Base-by-base conservation (phyloP, 1,140 invertebrate species). In the Lordiphosa clarofinis region DNA sequence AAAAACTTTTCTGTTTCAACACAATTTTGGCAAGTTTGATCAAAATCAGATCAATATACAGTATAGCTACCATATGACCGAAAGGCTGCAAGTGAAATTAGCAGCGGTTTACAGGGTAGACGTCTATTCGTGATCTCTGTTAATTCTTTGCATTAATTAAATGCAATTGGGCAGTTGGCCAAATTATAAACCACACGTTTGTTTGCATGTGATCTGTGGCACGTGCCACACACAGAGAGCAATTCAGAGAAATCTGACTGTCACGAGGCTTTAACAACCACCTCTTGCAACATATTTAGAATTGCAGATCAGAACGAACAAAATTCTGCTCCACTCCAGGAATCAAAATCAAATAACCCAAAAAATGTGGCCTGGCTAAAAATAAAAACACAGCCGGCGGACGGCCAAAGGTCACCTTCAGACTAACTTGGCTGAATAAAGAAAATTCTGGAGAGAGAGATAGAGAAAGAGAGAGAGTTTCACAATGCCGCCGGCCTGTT, bases 361-460 rank as follows among this genome's bases (percentile, higher is more conserved):
- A 55, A 69, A 56, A 38, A 36, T 9, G 15, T 59, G 36, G 56
- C 49, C 24, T 50, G 56, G n/a, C 78, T 82, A 81, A 58, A 81
- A 68, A 82, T 76, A 81, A 47, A 56, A 52, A 57, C 56, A 36
- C 59, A 49, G 42, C 37, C 33, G 33, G 12, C 39, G n/a, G 46
- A 13, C 33, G 36, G 35, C 44, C 21, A 59, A 84, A 84, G 78
- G 78, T 84, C 78, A 84, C 78, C 78, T 84, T 84, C 72, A 76
- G 78, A 76, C 49, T 59, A 62, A 64, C 66, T 70, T 69, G 62
- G 67, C 71, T 50, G 55, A 59, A 49, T 49, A 62, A 56, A 56
- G 24, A 52, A 61, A 74, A 64, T 55, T 68, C 72, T 84, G 65
- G 68, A 84, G 78, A 72, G 65, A 24, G 6, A 21, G 19, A 43